Evolutionary conservation across 2,888 invertebrate genomes (phyloP).

Genomic region (Penaeus monodon): DNA sequence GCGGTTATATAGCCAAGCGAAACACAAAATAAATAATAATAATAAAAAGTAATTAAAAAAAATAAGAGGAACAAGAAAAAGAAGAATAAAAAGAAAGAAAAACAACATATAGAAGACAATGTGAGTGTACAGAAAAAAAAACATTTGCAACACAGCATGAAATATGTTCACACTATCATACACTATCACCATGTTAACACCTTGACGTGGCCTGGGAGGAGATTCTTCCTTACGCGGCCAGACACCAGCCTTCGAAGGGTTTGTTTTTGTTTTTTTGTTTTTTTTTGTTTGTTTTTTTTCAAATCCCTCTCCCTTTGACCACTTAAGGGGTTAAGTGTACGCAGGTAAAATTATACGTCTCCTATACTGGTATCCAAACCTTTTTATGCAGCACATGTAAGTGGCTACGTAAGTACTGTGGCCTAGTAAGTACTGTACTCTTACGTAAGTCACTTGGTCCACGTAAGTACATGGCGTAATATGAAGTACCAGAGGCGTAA

Average conservation of each 20-base stretch:
- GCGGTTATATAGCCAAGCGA: conserved; percentile 62
- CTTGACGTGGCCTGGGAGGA: conserved; percentile 25
- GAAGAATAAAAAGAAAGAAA: conserved; percentile 20
- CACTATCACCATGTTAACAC: conserved; percentile 21
- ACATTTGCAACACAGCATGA: conserved; percentile 50
- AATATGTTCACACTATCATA: conserved; percentile 37
- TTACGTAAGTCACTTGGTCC: conserved; percentile 27
- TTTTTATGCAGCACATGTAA: conserved; percentile 63
- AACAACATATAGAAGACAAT: conserved; percentile 65
- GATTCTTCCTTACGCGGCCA: conserved; percentile 16
- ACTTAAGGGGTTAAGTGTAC: conserved; percentile 52
- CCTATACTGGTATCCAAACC: conserved; percentile 64
- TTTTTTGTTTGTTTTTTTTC: no score
- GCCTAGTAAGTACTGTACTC: conserved; percentile 32
- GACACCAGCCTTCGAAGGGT: background rate
- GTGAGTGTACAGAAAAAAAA: conserved; percentile 60
- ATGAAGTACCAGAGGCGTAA: conserved; percentile 19
- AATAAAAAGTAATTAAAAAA: conserved; percentile 38
- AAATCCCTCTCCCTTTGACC: conserved; percentile 27
- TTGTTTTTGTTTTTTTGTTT: no score
- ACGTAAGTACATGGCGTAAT: conserved; percentile 44
- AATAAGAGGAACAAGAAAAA: conserved; percentile 35
- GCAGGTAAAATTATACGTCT: conserved; percentile 54
- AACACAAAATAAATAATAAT: conserved; percentile 51
- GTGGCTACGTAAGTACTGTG: conserved; percentile 43